Evolutionary conservation across 2,113 vertebrate genomes (phyloP).

Genomic region (Coptodon bakossiorum): DNA sequence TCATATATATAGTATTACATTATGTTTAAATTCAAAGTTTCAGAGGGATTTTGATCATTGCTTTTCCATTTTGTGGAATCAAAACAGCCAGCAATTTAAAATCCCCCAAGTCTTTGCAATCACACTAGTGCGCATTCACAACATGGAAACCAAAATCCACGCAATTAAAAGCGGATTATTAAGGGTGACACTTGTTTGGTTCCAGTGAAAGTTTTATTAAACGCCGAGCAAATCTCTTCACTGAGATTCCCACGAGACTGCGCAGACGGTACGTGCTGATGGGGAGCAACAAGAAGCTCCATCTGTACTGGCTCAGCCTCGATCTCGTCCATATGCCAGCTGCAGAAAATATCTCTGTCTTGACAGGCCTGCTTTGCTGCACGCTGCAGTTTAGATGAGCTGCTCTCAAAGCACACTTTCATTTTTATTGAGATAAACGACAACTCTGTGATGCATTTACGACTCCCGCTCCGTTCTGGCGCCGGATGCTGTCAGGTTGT

Average conservation of each 20-base stretch:
- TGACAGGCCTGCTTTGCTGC: not conserved
- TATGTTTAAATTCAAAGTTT: not conserved
- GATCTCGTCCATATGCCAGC: constrained; percentile 25
- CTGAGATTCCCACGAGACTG: not conserved
- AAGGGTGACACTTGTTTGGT: not conserved
- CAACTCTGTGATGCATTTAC: constrained; percentile 15
- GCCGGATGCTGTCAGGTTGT: not conserved
- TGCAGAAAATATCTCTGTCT: constrained; percentile 26
- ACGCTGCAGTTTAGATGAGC: constrained; percentile 22
- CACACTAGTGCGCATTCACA: not conserved
- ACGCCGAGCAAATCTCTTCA: not conserved
- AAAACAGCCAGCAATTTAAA: not conserved
- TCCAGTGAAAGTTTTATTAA: constrained; percentile 5
- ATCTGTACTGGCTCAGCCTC: constrained; percentile 25
- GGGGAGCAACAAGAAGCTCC: constrained; percentile 10
- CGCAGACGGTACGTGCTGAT: not conserved
- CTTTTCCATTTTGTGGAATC: not conserved
- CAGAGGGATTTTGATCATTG: not conserved
- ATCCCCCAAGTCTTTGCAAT: not conserved
- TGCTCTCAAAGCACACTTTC: constrained; percentile 41
- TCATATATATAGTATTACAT: not conserved
- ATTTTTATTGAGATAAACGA: constrained; percentile 50
- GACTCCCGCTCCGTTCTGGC: not conserved
- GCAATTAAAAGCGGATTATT: constrained; percentile 13
- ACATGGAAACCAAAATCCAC: not conserved